Base-by-base conservation (phyloP, 2,113 vertebrate genomes). In the Nycticebus coucang region DNA sequence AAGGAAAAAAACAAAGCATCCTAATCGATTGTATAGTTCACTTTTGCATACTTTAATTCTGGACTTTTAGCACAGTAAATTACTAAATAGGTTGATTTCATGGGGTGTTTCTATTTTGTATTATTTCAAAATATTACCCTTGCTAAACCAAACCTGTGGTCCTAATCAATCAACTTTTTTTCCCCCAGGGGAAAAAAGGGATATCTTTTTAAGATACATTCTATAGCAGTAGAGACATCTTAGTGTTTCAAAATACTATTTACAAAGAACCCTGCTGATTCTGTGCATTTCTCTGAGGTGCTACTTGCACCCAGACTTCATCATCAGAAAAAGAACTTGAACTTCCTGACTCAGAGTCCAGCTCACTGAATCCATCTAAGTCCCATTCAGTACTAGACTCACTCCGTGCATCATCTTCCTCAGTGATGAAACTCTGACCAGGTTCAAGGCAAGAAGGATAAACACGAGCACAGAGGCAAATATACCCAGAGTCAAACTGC, bases 351-450 rank as follows among this genome's bases (percentile, higher is more conserved):
- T 99, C 99, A 0, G 99, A 99, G 96, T 99, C 99, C 21, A 98
- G 98, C 18, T 99, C 99, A 37, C 99, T 99, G 97, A 99, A 89
- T 33, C 99, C 99, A 33, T 99, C 99, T 81, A 99, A 98, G 97
- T 99, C 99, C 99, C 99, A 99, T 96, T 99, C 99, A 22, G 99
- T 99, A 55, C 99, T 99, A 87, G 99, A 99, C 75, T 99, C 99
- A 19, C 99, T 99, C 94, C 98, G 96, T 9, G 99, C 99, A 50
- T 99, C 99, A 28, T 99, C 99, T 95, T 99, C 99, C 95, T 99
- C 99, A 5, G 98, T 99, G n/a, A 99, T 98, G 95, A 99, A 99
- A 97, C 98, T 99, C 96, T 99, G 98, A 4, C 98, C 99, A 1
- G 99, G 99, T 96, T 99, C 98, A 24, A 99, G 98, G 91, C 99